A percentile compares a stretch with the other conserved stretches of the same genome.
Evolutionary conservation across 2,797 vertebrate genomes (phyloP).

Genomic region (Sebastes steindachneri): DNA sequence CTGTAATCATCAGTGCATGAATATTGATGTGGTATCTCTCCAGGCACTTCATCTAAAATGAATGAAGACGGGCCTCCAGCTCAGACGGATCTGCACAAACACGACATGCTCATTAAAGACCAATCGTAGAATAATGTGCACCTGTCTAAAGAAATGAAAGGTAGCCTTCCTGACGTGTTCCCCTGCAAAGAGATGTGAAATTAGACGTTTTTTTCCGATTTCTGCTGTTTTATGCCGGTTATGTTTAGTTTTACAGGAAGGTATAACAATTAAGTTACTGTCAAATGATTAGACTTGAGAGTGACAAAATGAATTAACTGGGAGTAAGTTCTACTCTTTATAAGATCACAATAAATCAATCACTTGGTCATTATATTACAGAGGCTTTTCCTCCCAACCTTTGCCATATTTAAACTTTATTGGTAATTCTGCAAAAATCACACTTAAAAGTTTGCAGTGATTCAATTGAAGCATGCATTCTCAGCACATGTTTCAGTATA

Average conservation of each 20-base stretch:
- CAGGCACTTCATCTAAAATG: conserved; percentile 83
- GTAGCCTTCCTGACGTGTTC: conserved; percentile 14
- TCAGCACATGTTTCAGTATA: background rate
- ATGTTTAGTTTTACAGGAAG: conserved; percentile 14
- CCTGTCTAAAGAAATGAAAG: conserved; percentile 73
- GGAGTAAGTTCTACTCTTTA: background rate
- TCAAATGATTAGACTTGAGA: conserved; percentile 18
- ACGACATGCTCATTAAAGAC: conserved; percentile 79
- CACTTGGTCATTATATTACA: background rate
- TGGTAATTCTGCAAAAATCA: background rate
- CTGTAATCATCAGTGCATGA: conserved; percentile 77
- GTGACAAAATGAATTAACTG: background rate
- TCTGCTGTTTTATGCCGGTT: conserved; percentile 5
- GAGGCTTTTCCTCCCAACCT: background rate
- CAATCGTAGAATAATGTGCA: conserved; percentile 79
- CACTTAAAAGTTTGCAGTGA: background rate
- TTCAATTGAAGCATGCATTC: background rate
- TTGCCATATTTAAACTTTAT: background rate
- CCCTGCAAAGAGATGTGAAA: conserved; percentile 5
- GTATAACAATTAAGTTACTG: background rate
- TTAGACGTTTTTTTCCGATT: background rate
- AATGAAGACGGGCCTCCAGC: conserved; percentile 74
- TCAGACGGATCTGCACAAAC: conserved; percentile 79
- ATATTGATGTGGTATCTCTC: conserved; percentile 82
- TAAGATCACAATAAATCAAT: conserved; percentile 4